Evolutionary conservation across 2,797 vertebrate genomes (phyloP), one percentile per base, ranked within the genome.

Genomic region (Sebastes flavidus): DNA sequence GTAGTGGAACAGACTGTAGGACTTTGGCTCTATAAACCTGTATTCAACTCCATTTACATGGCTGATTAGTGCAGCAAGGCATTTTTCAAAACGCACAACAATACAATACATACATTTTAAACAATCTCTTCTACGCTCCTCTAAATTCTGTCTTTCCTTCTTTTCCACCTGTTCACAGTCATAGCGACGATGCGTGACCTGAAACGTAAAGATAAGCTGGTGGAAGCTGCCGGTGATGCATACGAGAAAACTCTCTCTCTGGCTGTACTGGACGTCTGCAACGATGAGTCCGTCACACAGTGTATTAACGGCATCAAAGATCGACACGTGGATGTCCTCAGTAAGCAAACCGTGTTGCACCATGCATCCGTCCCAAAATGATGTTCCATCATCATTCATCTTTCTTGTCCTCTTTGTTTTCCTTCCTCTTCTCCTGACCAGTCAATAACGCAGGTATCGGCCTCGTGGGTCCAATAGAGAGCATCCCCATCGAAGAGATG

Each of bases 391-490:
- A 2, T 0, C 2, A 0, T 52, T n/a, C 6, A 8, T 20, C 18
- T 42, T 61, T 22, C 4, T 63, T 7, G 7, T 52, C 20, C 32
- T 61, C 65, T 49, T 38, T 34, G 12, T 34, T 58, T 30, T 7
- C 16, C 9, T 22, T 36, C 30, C n/a, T 61, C 25, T 32, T 20
- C 29, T 68, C 25, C 71, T 11, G 5, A 63, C 11, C 46, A 97
- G 97, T 97, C 81, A 97, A 96, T 85, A 97, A 97, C 0, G 97
- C 96, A 0, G 97, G 97, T 1, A 95, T 97, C 3, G 96, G 96
- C 56, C 94, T 97, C 82, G 96, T 95, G 34, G 96, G 96, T 1
- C 95, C 95, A 0, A 10, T 96, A 73, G 96, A 97, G 87, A 95
- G 95, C 87, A 95, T 96, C 84, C 91, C 95, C 66, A 93, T 96